A percentile compares a stretch with the other conserved stretches of the same genome.
Evolutionary conservation across 1,140 invertebrate genomes (phyloP).

Genomic region (Prorops nasuta): DNA sequence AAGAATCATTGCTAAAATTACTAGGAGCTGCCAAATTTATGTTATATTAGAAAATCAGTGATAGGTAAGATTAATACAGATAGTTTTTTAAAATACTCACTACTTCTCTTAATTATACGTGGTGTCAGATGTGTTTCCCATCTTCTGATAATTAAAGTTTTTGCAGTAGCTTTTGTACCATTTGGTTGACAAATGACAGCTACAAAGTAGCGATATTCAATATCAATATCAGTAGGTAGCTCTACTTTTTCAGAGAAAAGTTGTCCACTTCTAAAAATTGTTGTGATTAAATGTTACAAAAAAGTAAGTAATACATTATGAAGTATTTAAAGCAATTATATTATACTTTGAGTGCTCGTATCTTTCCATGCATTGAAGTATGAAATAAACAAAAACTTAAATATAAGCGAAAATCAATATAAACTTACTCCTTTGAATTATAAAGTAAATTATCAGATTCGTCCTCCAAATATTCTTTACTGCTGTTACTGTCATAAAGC

Average conservation of each 20-base stretch:
- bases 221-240: constrained; percentile 65
- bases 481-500: constrained; percentile 39
- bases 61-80: background rate
- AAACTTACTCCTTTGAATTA: too few species aligned
- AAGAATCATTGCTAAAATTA: constrained; percentile 37
- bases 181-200: constrained; percentile 55
- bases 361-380: too few species aligned
- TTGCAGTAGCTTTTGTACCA: constrained; percentile 53
- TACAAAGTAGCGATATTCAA: constrained; percentile 79
- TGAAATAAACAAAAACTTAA: too few species aligned
- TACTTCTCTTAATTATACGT: constrained; percentile 58
- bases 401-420: too few species aligned
- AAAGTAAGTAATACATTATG: background rate
- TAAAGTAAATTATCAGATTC: too few species aligned
- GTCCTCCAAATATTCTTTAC: constrained; percentile 32
- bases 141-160: constrained; percentile 67
- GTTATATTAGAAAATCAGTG: background rate
- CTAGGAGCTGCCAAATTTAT: constrained; percentile 36
- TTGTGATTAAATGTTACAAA: constrained; percentile 18
- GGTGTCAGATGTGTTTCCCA: constrained; percentile 84
- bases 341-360: too few species aligned
- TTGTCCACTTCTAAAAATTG: constrained; percentile 35
- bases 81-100: constrained; percentile 38
- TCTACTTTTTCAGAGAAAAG: constrained; percentile 49
- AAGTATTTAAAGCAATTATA: background rate